Evolutionary conservation across 2,113 vertebrate species (phyloP).

Genomic region (Grammomys surdaster): DNA sequence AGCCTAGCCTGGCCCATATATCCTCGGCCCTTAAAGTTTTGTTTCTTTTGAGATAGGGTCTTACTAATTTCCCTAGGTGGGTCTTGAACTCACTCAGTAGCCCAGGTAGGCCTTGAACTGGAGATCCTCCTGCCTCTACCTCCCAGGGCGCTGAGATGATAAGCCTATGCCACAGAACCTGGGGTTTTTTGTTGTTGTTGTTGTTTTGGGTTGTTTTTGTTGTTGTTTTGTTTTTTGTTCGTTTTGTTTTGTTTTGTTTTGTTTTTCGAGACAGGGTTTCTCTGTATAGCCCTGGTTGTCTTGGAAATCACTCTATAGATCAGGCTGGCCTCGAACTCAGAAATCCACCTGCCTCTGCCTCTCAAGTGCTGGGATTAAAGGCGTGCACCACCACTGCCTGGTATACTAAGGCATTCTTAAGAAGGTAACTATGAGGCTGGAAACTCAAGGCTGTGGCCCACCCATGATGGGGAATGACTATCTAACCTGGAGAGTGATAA

Average conservation of each 20-base stretch:
- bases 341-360: too few relatives aligned
- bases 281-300: too few relatives aligned
- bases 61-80: not conserved
- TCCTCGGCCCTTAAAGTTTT: not conserved
- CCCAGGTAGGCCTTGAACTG: not conserved
- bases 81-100: not conserved
- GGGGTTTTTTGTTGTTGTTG: too few relatives aligned
- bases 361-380: too few relatives aligned
- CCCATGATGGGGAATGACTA: slow-evolving; percentile 62
- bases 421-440: not conserved
- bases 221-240: too few relatives aligned
- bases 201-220: too few relatives aligned
- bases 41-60: not conserved
- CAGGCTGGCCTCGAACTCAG: too few relatives aligned
- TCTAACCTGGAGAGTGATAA: slow-evolving; percentile 59
- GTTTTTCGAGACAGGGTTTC: too few relatives aligned
- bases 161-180: not conserved
- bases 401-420: not conserved
- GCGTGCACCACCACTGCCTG: too few relatives aligned
- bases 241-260: too few relatives aligned
- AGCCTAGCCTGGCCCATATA: not conserved
- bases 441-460: slow-evolving; percentile 23
- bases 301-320: too few relatives aligned
- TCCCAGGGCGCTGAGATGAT: not conserved
- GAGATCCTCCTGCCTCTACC: not conserved